Conservation (phyloP, 2,113 vertebrate species). For the Tragulus kanchil region DNA sequence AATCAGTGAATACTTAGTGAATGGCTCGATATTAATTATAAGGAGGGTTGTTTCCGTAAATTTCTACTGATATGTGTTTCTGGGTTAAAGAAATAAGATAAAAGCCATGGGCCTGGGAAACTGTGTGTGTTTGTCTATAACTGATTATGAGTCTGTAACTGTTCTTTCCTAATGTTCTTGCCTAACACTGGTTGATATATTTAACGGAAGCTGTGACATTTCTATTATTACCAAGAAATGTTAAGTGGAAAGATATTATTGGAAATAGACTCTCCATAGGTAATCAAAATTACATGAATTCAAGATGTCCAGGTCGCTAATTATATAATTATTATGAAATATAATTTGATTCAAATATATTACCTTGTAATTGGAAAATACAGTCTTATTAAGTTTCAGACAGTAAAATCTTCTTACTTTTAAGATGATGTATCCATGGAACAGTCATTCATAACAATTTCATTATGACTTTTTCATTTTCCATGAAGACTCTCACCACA, state of each 20-base stretch:
- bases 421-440: not conserved
- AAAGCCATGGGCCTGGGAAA: not conserved
- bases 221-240: slow-evolving; percentile 71
- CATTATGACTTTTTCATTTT: slow-evolving; percentile 56
- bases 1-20: not conserved
- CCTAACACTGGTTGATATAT: slow-evolving; percentile 30
- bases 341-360: slow-evolving; percentile 63
- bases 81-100: not conserved
- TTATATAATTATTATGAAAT: slow-evolving; percentile 58
- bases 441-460: slow-evolving; percentile 45
- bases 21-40: not conserved
- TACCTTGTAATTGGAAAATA: slow-evolving; percentile 62
- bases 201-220: slow-evolving; percentile 63
- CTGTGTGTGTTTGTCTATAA: not conserved
- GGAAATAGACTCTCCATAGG: slow-evolving; percentile 57
- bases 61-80: not conserved
- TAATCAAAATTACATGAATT: slow-evolving; percentile 78
- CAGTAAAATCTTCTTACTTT: slow-evolving; percentile 25
- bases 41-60: not conserved
- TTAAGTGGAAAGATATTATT: slow-evolving; percentile 73
- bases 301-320: slow-evolving; percentile 66
- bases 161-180: slow-evolving; percentile 7
- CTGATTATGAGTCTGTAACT: slow-evolving; percentile 7
- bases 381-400: slow-evolving; percentile 16
- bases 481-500: not conserved